Base-by-base conservation (phyloP, 1,140 invertebrate species). In the Microplitis demolitor region DNA sequence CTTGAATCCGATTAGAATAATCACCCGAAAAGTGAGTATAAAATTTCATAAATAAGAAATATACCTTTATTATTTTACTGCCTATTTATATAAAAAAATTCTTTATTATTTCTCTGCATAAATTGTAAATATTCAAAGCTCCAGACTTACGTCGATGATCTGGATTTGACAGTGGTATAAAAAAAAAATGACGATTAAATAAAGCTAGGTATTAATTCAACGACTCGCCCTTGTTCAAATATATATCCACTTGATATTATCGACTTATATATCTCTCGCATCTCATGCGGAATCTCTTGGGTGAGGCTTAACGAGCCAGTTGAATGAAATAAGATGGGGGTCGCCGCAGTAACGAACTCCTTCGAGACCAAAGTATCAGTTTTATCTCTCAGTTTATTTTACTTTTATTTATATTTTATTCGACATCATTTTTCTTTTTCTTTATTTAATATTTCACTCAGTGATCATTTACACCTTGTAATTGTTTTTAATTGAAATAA, bases 311-410 rank as follows among this genome's bases (percentile, higher is more conserved):
- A 58, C 56, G 24, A 58, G 56, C 24, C 56, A 24, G 24, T 16
- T 58, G 56, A 58, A 58, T 58, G 56, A 58, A 58, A 58, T 33
- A 31, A 58, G 56, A 58, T 58, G 56, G 56, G 56, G 56, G 56
- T 58, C 56, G 16, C 31, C 16, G 56, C 56, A 58, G 56, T 58
- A 58, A 58, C 56, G 31, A 58, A 58, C 16, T 58, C 56, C 56
- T 31, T 6, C 24, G 56, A 31, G 56, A 58, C 56, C 16, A 24
- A 31, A 31, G 56, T 58, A 58, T 58, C 56, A 58, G 9, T 24
- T 58, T 58, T 54, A 24, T 58, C 24, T 24, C 56, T 11, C 56
- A 58, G 14, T 24, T 58, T 31, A 24, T 58, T 58, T 58, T 24
- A 11, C 6, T 31, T 9, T 24, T 31, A 58, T 58, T 31, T 31